These are phyloP conservation scores for Crotalus helleri DNA, from an alignment of 2,113 vertebrate genomes.

Conservation along the genomic window DNA sequence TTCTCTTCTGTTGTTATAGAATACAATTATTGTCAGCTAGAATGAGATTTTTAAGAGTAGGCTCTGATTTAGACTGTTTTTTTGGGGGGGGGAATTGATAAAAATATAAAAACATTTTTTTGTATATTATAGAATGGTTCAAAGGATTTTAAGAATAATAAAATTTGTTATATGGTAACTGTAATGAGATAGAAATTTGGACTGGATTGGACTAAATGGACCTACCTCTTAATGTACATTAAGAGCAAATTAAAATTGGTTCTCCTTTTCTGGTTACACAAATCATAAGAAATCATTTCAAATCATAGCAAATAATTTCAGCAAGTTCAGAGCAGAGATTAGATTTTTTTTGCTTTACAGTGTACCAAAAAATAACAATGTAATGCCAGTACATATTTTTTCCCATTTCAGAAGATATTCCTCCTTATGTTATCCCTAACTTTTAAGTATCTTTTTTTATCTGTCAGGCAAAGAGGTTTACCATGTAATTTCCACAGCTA, in stretches of 20 bases:
- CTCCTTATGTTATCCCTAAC: background rate
- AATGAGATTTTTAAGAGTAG: constrained; percentile 37
- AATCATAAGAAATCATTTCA: background rate
- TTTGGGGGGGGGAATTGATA: constrained; percentile 16
- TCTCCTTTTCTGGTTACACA: constrained; percentile 24
- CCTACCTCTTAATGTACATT: constrained; percentile 30
- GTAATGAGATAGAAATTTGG: constrained; percentile 58
- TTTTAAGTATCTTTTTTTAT: background rate
- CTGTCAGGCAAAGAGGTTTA: background rate
- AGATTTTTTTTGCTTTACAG: background rate
- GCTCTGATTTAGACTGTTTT: constrained; percentile 23
- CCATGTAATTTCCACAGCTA: background rate
- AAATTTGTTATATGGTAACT: constrained; percentile 28
- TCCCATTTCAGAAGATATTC: background rate
- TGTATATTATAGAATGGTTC: constrained; percentile 18
- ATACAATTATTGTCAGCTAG: constrained; percentile 29
- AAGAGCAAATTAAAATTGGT: constrained; percentile 21
- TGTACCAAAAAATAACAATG: background rate
- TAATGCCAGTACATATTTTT: background rate
- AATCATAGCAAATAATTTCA: background rate
- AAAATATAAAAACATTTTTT: constrained; percentile 48
- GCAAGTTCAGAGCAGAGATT: background rate
- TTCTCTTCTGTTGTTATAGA: constrained; percentile 1
- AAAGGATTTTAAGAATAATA: background rate
- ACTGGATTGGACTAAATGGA: constrained; percentile 52